Base-by-base conservation (phyloP, 2,888 invertebrate species). In the Cryptus viduatorius region DNA sequence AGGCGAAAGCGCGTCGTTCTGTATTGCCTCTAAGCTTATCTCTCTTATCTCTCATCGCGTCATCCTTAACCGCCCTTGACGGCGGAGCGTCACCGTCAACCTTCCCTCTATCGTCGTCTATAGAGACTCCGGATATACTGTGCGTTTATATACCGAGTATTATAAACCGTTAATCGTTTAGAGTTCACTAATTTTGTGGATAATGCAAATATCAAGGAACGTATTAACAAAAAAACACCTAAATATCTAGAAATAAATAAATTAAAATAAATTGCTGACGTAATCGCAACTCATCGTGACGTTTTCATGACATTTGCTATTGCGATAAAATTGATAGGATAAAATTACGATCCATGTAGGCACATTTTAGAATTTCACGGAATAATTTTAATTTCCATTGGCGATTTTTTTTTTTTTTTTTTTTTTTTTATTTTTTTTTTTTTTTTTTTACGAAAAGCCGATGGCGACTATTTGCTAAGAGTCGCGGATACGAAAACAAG, bases 21-120 rank as follows among this genome's bases (percentile, higher is more conserved):
- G 72, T 73, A 73, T 78, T 48, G 80, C 72, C n/a, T 78, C 72
- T 72, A 64, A 48, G 79, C 53, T 79, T 37, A 71, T 76, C 56
- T 37, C 65, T 61, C 69, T 56, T 50, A 46, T 61, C 73, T 65
- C 16, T 65, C 65, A 56, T 83, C 44, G 56, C 76, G 69, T 71
- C 71, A 79, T 76, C 75, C 71, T 79, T 59, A 79, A 83, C 71
- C 65, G 42, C 69, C 65, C 48, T 71, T 42, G 56, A 71, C 56
- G 75, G 64, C 65, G 31, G 46, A 19, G 69, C 75, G 79, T 75
- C 50, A 61, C 24, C 53, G 29, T 64, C 44, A 44, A 68, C 46
- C 31, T 59, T 29, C 61, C 77, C 53, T 68, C 29, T 12, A 53
- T n/a, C 71, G 8, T 29, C 3, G 14, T 71, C 61, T 48, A 42